Base-by-base conservation (phyloP, 2,888 invertebrate species). In the Cheilosia scutellata region DNA sequence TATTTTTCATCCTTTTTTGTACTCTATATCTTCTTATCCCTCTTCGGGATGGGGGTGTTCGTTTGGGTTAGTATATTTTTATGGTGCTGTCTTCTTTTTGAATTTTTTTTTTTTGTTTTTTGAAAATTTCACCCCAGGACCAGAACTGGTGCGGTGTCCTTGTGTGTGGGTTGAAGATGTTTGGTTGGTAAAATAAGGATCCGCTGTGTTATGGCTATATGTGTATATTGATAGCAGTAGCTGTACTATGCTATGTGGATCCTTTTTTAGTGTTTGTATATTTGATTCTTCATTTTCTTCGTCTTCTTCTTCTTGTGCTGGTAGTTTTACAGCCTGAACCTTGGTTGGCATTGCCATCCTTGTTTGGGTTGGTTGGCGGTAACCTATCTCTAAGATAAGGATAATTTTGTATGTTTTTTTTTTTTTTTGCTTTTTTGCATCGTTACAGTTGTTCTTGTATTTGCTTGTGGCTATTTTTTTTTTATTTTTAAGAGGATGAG, bases 151-250 rank as follows among this genome's bases (percentile, higher is more conserved):
- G 40, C 13, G 65, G 51, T 75, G 47, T 76, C 70, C 57, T 70
- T 76, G 82, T 82, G 82, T 82, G 49, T 53, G 68, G 63, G 68
- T 70, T 76, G 47, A 82, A 82, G 68, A 82, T 76, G 57, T 70
- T 51, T 76, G 37, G 58, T 58, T 68, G 51, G 75, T 58, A 51
- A 49, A 33, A 72, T 74, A 74, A 44, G 60, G 55, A 75, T 66
- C 40, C 66, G 44, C 27, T 62, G 62, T 42, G 20, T 2, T 20
- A 20, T 31, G 20, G 33, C 7, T 6, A 33, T 42, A 37, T 70
- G 60, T 42, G 51, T 79, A 51, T 72, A 72, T 65, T 44, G 63
- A 72, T 58, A 29, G 53, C 58, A 74, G 37, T 51, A 37, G 60
- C 58, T 71, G 53, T 51, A 5, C 55, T 33, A 6, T 13, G 20